These are phyloP conservation scores for Oceanites oceanicus DNA, from an alignment of 2,113 vertebrate species.

Conservation along the genomic window DNA sequence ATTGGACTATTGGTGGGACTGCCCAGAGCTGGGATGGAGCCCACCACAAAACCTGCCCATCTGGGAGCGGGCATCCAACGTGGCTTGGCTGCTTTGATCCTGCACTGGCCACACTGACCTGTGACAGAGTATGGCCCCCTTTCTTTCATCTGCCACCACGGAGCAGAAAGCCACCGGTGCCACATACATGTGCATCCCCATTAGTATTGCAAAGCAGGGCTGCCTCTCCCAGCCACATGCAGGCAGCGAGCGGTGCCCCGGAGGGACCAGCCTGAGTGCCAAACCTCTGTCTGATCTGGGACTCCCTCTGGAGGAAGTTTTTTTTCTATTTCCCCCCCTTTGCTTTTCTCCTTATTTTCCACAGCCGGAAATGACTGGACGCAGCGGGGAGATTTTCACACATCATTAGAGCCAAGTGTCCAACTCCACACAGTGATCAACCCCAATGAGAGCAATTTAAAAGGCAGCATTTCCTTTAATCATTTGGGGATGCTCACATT, in stretches of 20 bases:
- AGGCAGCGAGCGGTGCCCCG: neutral
- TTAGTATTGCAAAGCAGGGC: neutral
- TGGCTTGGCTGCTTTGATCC: neutral
- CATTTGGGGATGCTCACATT: neutral
- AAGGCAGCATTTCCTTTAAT: conserved; percentile 53
- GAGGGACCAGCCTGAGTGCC: neutral
- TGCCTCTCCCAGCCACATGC: neutral
- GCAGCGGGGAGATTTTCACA: conserved; percentile 39
- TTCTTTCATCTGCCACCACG: neutral
- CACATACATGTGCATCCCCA: neutral
- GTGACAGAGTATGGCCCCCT: neutral
- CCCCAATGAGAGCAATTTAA: conserved; percentile 44
- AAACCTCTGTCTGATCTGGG: neutral
- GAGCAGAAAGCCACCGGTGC: neutral
- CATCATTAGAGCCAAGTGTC: conserved; percentile 63
- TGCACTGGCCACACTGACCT: neutral
- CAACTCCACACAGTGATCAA: conserved; percentile 43
- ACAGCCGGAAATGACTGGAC: neutral
- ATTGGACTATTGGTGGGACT: neutral
- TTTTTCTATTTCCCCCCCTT: neutral
- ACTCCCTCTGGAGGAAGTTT: neutral
- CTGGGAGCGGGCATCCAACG: neutral
- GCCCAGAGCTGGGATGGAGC: neutral
- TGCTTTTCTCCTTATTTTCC: neutral
- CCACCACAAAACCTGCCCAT: neutral